Evolutionary conservation across 1,140 invertebrate species (phyloP).

Genomic region (Heliconius hermathena): DNA sequence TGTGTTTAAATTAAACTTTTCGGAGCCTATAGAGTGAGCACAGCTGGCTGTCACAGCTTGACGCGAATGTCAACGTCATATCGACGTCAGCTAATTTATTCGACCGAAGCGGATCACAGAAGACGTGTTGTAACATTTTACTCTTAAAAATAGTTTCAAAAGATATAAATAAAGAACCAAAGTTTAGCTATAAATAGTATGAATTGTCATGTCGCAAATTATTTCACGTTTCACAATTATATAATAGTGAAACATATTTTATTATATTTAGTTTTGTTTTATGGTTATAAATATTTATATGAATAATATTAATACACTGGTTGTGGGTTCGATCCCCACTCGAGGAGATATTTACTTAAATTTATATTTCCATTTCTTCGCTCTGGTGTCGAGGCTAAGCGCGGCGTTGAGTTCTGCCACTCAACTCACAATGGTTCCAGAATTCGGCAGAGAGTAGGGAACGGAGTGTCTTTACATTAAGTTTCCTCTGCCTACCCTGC

Average conservation of each 20-base stretch:
- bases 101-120: constrained; percentile 17
- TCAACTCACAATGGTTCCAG: too few relatives aligned
- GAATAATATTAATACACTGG: not conserved
- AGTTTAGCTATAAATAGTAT: not conserved
- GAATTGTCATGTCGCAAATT: not conserved
- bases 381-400: too few relatives aligned
- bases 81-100: constrained; percentile 58
- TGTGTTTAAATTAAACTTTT: constrained; percentile 8
- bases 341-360: too few relatives aligned
- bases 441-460: too few relatives aligned
- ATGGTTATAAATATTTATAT: not conserved
- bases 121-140: constrained; percentile 14
- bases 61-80: constrained; percentile 54
- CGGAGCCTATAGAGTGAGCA: not conserved
- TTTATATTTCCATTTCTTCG: too few relatives aligned
- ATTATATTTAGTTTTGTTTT: not conserved
- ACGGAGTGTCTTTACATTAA: too few relatives aligned
- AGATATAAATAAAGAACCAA: constrained; percentile 5
- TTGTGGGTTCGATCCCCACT: too few relatives aligned
- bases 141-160: constrained; percentile 7
- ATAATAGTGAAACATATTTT: not conserved
- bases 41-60: constrained; percentile 43
- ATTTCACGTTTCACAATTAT: not conserved
- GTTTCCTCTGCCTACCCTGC: too few relatives aligned
- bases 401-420: too few relatives aligned